phyloP scores from a whole-genome alignment of 2,888 invertebrate genomes.

The Nowickia ferox region DNA sequence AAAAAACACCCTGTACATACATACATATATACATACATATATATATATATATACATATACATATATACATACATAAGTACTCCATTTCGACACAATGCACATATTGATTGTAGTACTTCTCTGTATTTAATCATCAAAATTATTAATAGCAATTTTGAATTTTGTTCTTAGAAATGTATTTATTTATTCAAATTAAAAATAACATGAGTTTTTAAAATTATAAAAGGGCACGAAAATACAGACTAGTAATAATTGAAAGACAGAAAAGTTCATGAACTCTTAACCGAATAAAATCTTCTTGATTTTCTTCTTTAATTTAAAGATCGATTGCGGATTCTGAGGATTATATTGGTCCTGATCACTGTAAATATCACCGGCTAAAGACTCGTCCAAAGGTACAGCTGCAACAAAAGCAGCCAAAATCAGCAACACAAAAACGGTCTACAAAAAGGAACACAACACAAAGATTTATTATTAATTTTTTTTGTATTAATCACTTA shows the following conservation, averaged over 20 bases:
- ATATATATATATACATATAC: too few species aligned
- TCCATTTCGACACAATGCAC: background rate
- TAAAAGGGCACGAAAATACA: slow-evolving; percentile 2
- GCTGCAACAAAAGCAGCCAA: slow-evolving; percentile 78
- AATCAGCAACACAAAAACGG: slow-evolving; percentile 79
- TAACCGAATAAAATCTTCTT: slow-evolving; percentile 82
- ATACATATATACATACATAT: too few species aligned
- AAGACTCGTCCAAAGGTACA: slow-evolving; percentile 79
- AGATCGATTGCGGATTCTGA: slow-evolving; percentile 80
- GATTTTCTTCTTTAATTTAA: slow-evolving; percentile 82
- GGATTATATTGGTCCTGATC: slow-evolving; percentile 79
- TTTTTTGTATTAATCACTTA: background rate
- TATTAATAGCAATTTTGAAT: background rate
- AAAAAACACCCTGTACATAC: too few species aligned
- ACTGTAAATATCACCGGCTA: slow-evolving; percentile 78
- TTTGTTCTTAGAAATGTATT: slow-evolving; percentile 42
- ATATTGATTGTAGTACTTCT: background rate
- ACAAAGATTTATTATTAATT: slow-evolving; percentile 19
- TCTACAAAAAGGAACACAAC: slow-evolving; percentile 73
- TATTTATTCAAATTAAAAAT: slow-evolving; percentile 35
- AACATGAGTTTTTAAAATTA: slow-evolving; percentile 6
- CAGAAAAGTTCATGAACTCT: background rate
- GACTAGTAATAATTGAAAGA: slow-evolving; percentile 29
- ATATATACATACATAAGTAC: too few species aligned
- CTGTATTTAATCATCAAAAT: background rate